A percentile compares a stretch with the other conserved stretches of the same genome.
Evolutionary conservation across 2,888 invertebrate species (phyloP).

Genomic region (Lobophora halterata): DNA sequence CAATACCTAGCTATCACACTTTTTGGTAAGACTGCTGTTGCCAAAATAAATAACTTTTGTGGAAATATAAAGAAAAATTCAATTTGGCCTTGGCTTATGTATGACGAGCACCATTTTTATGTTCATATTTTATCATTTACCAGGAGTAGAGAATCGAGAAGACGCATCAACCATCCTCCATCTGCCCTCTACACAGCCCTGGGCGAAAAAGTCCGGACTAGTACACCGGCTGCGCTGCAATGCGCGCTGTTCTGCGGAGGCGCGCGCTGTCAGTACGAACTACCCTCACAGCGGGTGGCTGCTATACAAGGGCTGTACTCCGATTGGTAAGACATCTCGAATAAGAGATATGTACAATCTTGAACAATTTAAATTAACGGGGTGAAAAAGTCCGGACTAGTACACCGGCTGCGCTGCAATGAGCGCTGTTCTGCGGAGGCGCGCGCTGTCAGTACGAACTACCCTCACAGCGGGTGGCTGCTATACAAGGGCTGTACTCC

Average conservation of each 20-base stretch:
- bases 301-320: slow-evolving; percentile 92
- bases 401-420: slow-evolving; percentile 86
- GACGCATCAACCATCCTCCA: slow-evolving; percentile 66
- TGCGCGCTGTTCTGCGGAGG: slow-evolving; percentile 94
- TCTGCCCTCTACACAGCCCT: slow-evolving; percentile 64
- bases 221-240: slow-evolving; percentile 85
- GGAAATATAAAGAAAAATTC: too few species aligned
- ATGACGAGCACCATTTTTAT: too few species aligned
- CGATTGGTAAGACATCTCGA: slow-evolving; percentile 84
- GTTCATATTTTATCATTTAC: slow-evolving; percentile 2
- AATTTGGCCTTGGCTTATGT: too few species aligned
- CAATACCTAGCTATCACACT: too few species aligned
- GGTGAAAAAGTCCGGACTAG: slow-evolving; percentile 80
- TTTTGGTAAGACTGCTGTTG: too few species aligned
- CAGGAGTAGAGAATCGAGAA: slow-evolving; percentile 65
- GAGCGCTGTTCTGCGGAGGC: slow-evolving; percentile 92
- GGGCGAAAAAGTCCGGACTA: slow-evolving; percentile 79
- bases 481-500: slow-evolving; percentile 90
- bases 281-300: slow-evolving; percentile 80
- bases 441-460: slow-evolving; percentile 90
- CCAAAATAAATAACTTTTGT: too few species aligned
- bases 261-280: slow-evolving; percentile 89
- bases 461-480: slow-evolving; percentile 82
- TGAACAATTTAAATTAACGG: too few species aligned
- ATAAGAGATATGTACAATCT: too few species aligned